Evolutionary conservation across 2,113 vertebrate genomes (phyloP), one percentile per base, ranked within the genome.

Genomic region (Paramisgurnus dabryanus): DNA sequence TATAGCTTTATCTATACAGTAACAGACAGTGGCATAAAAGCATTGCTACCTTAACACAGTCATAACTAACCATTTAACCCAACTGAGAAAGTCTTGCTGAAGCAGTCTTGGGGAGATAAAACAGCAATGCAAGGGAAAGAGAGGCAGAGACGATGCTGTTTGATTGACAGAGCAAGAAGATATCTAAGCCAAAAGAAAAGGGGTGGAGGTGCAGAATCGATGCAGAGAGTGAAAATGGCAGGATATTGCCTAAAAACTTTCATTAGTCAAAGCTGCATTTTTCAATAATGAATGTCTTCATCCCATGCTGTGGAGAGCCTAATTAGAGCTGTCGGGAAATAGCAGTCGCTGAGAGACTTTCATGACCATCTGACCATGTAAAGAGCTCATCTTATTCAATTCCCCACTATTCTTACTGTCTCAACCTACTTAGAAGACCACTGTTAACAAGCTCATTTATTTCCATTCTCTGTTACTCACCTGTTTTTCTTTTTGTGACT

Each of bases 391-490:
- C 78, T 41, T 81, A 12, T n/a, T 41, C 57, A 61, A 72, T 76
- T 63, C 83, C 85, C 79, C 58, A 34, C 12, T n/a, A 34, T 39
- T 64, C 84, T 77, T 84, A 41, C 41, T 72, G 43, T n/a, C 22
- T 63, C 60, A 79, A 82, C 73, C 83, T 86, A 76, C 73, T 79
- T 66, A 57, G 27, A 34, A 73, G 53, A 72, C 70, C 50, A 15
- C 49, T 45, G 43, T 45, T 45, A 45, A 53, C 50, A 11, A 53
- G n/a, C 2, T 58, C 8, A 17, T 18, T 58, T 87, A 86, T 87
- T 78, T 78, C 71, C 84, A 80, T 87, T 87, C 83, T 84, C 85
- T 87, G 76, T 53, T 81, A 86, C 89, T 91, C 87, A 87, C 84
- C 84, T 87, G 79, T 17, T 53, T 86, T 82, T 84, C 82, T 81